Percentiles rank a stretch among this genome's conserved stretches.
Conservation (phyloP, 2,888 invertebrate genomes). For the Sphaeridia pumilis region DNA sequence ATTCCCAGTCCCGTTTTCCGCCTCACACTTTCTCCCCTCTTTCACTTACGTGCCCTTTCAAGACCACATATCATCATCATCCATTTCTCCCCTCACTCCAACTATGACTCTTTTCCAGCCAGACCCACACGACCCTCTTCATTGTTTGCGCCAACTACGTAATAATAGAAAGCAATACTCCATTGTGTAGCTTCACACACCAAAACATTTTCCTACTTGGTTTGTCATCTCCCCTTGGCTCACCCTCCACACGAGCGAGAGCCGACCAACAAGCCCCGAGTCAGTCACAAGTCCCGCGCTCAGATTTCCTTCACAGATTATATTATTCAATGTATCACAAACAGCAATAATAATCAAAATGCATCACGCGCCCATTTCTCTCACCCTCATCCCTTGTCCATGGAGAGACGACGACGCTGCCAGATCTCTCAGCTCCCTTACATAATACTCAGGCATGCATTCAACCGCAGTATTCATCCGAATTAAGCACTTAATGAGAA, state of each 20-base stretch:
- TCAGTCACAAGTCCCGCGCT: neutral
- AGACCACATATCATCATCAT: constrained; percentile 36
- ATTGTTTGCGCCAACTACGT: too few relatives aligned
- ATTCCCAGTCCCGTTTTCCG: constrained; percentile 14
- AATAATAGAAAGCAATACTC: too few relatives aligned
- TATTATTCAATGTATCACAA: constrained; percentile 7
- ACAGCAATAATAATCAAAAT: constrained; percentile 13
- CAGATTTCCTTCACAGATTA: constrained; percentile 8
- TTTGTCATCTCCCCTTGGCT: constrained; percentile 20
- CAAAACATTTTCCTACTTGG: too few relatives aligned
- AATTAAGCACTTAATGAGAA: constrained; percentile 1
- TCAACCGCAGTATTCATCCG: constrained; percentile 2
- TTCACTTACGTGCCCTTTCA: constrained; percentile 39
- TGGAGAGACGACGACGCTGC: neutral
- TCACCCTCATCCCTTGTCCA: constrained; percentile 1
- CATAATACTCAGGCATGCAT: neutral
- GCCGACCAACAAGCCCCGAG: too few relatives aligned
- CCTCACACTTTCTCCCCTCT: constrained; percentile 5
- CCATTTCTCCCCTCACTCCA: constrained; percentile 22
- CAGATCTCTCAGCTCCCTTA: too few relatives aligned
- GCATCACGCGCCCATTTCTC: constrained; percentile 8
- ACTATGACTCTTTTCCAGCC: too few relatives aligned
- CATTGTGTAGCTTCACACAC: too few relatives aligned
- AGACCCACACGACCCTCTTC: too few relatives aligned
- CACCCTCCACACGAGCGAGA: too few relatives aligned